Base-by-base conservation (phyloP, 2,113 vertebrate genomes). In the Pandion haliaetus region DNA sequence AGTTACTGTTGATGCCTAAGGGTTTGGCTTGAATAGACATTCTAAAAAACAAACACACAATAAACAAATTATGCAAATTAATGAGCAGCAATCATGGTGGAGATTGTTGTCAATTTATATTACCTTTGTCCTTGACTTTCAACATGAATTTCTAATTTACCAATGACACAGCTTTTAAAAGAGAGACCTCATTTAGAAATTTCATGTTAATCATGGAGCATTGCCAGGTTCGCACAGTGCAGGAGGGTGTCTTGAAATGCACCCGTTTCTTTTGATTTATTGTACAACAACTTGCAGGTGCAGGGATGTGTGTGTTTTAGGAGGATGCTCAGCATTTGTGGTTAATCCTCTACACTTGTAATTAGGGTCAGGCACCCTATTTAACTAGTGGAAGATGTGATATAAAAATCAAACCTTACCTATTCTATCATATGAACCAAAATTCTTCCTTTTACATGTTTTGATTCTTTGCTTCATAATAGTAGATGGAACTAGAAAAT, bases 41-140 rank as follows among this genome's bases (percentile, higher is more conserved):
- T 58, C 58, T 67, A 52, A 91, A 91, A 95, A 67, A 11, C 36
- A 93, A 93, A 82, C 18, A 92, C 57, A 89, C 57, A 96, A 90
- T 89, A 96, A 95, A 89, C 52, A 89, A 92, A 90, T 89, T 92
- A 95, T 67, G 57, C 38, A 93, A 96, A 95, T 89, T 77, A 94
- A 93, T 44, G 36, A 91, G 40, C 69, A 93, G 45, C 69, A 93
- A 72, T 95, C 66, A 49, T 5, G 1, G 25, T 52, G 52, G 63
- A 87, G 83, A 73, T 69, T 65, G 28, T 59, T 84, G 70, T 82
- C 82, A 88, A 72, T 78, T 82, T 85, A 52, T 72, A 72, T 82
- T 91, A 36, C 4, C 1, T 82, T 89, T 91, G 73, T 80, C 83
- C 90, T 95, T 91, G 80, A 92, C 88, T 95, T 95, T 92, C 36